These are phyloP conservation scores for Drosophila carrolli DNA, from an alignment of 1,140 invertebrate genomes.

Conservation along the genomic window DNA sequence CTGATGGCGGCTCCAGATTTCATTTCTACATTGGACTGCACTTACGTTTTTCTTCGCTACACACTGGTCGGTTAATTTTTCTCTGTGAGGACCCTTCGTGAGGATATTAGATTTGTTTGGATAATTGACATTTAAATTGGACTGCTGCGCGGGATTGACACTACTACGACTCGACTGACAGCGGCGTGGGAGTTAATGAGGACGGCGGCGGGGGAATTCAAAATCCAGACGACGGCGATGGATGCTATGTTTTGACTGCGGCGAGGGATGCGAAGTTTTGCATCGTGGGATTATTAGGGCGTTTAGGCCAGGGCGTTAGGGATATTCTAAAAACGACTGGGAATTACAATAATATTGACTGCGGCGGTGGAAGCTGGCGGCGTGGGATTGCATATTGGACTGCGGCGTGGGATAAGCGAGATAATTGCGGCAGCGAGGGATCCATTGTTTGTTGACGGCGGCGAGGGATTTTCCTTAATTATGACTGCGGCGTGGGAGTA, in stretches of 20 bases:
- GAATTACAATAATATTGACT: background rate
- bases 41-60: conserved; percentile 19
- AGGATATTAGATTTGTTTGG: conserved; percentile 58
- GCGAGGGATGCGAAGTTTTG: conserved; percentile 29
- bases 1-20: conserved; percentile 1
- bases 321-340: background rate
- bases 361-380: background rate
- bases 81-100: conserved; percentile 32
- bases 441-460: conserved; percentile 12
- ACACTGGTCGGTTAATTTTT: conserved; percentile 7
- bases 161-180: conserved; percentile 7
- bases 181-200: conserved; percentile 29
- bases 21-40: conserved; percentile 12
- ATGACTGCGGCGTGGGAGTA: conserved; percentile 68
- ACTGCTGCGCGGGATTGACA: conserved; percentile 39
- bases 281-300: conserved; percentile 50
- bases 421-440: conserved; percentile 42
- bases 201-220: conserved; percentile 19
- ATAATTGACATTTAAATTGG: conserved; percentile 36
- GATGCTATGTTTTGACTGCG: conserved; percentile 18
- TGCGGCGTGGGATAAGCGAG: background rate
- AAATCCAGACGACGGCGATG: background rate
- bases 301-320: conserved; percentile 42
- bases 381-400: background rate
- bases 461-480: conserved; percentile 26